Evolutionary conservation across 2,113 vertebrate species (phyloP).

Genomic region (Antechinus stuartii): DNA sequence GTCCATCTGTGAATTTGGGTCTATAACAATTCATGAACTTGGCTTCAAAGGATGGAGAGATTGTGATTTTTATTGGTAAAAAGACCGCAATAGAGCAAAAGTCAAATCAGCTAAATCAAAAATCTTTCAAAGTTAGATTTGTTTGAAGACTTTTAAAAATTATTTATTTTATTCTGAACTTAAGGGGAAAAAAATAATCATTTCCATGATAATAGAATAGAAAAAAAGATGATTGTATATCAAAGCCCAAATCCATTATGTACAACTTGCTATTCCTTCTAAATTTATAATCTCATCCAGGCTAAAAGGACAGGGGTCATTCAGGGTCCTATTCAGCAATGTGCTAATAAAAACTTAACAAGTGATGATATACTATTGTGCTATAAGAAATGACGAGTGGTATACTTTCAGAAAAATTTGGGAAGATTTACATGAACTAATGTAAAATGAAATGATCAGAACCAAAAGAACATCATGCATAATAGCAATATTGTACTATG

Average conservation of each 20-base stretch:
- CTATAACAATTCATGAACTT: not conserved
- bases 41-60: not conserved
- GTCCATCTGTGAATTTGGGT: not conserved
- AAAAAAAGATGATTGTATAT: too few relatives aligned
- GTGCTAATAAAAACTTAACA: not conserved
- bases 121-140: not conserved
- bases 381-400: not conserved
- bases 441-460: not conserved
- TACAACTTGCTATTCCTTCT: too few relatives aligned
- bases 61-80: not conserved
- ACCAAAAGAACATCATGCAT: not conserved
- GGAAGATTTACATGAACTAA: not conserved
- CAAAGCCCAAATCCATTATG: too few relatives aligned
- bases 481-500: not conserved
- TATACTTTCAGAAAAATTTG: not conserved
- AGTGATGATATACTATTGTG: not conserved
- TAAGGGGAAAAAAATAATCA: too few relatives aligned
- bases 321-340: too few relatives aligned
- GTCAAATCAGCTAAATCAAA: not conserved
- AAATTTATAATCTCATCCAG: too few relatives aligned
- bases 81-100: not conserved
- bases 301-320: too few relatives aligned
- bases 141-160: not conserved
- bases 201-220: too few relatives aligned
- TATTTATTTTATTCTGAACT: too few relatives aligned